Percentiles rank a stretch among this genome's conserved stretches.
These are phyloP conservation scores for Sinosuthora webbiana DNA, from an alignment of 2,113 vertebrate genomes.

Conservation along the genomic window DNA sequence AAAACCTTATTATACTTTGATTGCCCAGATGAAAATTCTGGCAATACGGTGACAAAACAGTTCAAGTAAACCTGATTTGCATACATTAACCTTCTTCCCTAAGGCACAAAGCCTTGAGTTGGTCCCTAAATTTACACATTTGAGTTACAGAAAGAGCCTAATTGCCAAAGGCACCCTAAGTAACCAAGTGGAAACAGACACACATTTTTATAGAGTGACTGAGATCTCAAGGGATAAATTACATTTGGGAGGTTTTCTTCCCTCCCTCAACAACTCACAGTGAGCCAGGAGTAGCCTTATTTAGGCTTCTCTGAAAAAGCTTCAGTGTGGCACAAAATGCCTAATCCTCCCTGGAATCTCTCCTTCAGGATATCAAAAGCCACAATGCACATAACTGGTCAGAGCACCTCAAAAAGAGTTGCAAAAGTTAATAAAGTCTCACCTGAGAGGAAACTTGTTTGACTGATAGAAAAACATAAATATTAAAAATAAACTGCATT, in stretches of 20 bases:
- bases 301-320: background rate
- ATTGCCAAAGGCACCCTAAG: background rate
- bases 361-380: background rate
- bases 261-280: background rate
- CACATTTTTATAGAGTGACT: background rate
- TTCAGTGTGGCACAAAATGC: background rate
- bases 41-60: background rate
- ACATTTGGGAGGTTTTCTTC: background rate
- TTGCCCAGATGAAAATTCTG: background rate
- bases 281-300: background rate
- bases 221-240: background rate
- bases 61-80: background rate
- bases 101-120: background rate
- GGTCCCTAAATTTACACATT: background rate
- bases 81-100: background rate
- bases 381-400: background rate
- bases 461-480: background rate
- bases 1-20: background rate
- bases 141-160: background rate
- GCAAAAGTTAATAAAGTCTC: background rate
- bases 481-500: conserved; percentile 34
- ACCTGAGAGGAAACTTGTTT: background rate
- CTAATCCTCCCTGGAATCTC: background rate
- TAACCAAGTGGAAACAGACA: background rate
- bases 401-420: background rate